phyloP scores from a whole-genome alignment of 2,797 vertebrate genomes.

The Cercopithecus neglectus region DNA sequence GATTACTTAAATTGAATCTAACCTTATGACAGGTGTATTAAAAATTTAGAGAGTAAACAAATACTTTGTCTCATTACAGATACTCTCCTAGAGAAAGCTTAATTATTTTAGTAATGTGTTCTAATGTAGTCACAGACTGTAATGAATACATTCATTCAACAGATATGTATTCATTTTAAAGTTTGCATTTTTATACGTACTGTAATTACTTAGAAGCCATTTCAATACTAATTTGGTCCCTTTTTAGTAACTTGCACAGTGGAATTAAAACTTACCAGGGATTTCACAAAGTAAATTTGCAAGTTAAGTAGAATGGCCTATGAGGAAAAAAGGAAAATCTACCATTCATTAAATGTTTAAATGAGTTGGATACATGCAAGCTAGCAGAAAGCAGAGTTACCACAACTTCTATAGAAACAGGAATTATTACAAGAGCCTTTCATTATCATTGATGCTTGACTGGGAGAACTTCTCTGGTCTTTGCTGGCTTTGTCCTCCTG shows the following conservation, averaged over 20 bases:
- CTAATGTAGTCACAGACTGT: slow-evolving; percentile 31
- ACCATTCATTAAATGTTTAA: slow-evolving; percentile 53
- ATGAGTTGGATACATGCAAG: neutral
- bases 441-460: neutral
- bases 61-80: neutral
- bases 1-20: neutral
- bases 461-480: neutral
- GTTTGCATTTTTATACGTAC: slow-evolving; percentile 46
- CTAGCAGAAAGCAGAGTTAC: neutral
- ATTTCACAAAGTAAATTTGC: slow-evolving; percentile 56
- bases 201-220: slow-evolving; percentile 52
- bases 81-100: slow-evolving; percentile 9
- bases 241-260: slow-evolving; percentile 9
- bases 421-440: neutral
- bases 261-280: slow-evolving; percentile 49
- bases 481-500: neutral
- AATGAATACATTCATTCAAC: slow-evolving; percentile 48
- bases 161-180: slow-evolving; percentile 62
- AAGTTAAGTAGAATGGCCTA: slow-evolving; percentile 56
- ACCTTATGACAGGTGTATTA: neutral
- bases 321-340: neutral
- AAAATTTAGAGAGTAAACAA: slow-evolving; percentile 37
- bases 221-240: neutral
- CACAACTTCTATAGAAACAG: neutral
- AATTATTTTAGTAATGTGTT: slow-evolving; percentile 55